Base-by-base conservation (phyloP, 2,888 invertebrate species). In the Gasteruption jaculator region DNA sequence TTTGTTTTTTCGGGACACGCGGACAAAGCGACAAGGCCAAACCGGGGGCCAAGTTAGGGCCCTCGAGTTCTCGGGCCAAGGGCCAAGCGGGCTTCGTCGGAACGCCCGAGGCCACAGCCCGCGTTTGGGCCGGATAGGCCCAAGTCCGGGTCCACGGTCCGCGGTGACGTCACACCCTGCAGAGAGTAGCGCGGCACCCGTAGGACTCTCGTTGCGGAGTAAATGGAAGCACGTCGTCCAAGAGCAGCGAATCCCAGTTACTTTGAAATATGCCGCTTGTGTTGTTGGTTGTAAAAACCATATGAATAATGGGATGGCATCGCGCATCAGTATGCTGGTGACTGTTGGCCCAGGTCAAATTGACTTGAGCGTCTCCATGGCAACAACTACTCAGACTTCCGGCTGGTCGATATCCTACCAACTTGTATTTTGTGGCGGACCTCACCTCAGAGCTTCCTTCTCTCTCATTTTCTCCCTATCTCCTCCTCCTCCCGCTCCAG, bases 281-380 rank as follows among this genome's bases (percentile, higher is more conserved):
- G 4, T 11, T n/a, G n/a, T n/a, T n/a, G n/a, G n/a, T n/a, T n/a
- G n/a, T 16, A 34, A 59, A 57, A 59, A 59, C 56, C 50, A 52
- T 56, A 59, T 59, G 59, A 60, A 61, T 61, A 62, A 61, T 59
- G 53, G 54, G 61, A 61, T 56, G 52, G 53, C 53, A 57, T 58
- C 54, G 58, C 58, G 60, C 60, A 65, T 63, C 63, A 58, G 65
- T 60, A 63, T 64, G 61, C 62, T 49, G 57, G 62, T 63, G 59
- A 65, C 63, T 65, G 64, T 65, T 64, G 65, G 64, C 67, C 67
- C 67, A 65, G 74, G 74, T 74, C 74, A 75, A 75, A 75, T 75
- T 75, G 75, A 75, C 75, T 75, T 63, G 73, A 67, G 72, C 72
- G 75, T 75, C 73, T 73, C 74, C 67, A 68, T 72, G 73, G 74